A percentile compares a stretch with the other conserved stretches of the same genome.
Conservation (phyloP, 2,113 vertebrate genomes). For the Pipra filicauda region DNA sequence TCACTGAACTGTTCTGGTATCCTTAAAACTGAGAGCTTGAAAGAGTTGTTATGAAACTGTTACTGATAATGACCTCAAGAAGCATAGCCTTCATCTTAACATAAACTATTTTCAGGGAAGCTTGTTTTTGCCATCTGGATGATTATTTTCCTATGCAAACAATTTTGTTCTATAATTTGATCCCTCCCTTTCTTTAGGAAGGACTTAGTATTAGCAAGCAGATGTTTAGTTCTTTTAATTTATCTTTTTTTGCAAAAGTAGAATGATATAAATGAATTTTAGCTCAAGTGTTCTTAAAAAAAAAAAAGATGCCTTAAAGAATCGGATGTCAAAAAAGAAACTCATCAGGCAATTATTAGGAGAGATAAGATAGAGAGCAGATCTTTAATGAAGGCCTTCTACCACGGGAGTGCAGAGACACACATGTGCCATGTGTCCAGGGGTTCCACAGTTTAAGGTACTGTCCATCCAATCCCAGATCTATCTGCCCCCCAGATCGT, state of each 20-base stretch:
- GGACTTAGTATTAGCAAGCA: neutral
- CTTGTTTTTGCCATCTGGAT: constrained; percentile 9
- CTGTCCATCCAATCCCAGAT: too few species aligned
- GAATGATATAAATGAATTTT: neutral
- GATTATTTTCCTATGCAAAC: constrained; percentile 19
- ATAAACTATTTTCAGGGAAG: neutral
- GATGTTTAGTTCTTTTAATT: neutral
- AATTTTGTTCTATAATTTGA: neutral
- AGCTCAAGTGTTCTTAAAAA: neutral
- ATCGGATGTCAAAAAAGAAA: too few species aligned
- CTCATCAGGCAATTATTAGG: too few species aligned
- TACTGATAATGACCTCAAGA: neutral
- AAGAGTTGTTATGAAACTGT: neutral
- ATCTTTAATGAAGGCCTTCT: too few species aligned
- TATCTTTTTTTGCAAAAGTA: neutral
- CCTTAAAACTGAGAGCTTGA: neutral
- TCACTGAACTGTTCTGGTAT: neutral
- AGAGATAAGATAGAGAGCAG: too few species aligned
- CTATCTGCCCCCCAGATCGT: too few species aligned
- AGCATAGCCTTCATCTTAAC: neutral
- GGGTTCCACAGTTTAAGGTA: too few species aligned
- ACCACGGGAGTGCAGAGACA: too few species aligned
- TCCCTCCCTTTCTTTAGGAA: neutral
- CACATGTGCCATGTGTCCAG: too few species aligned
- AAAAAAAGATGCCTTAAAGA: neutral